These are phyloP conservation scores for Protula sp. DNA, from an alignment of 2,888 invertebrate species.

Conservation along the genomic window DNA sequence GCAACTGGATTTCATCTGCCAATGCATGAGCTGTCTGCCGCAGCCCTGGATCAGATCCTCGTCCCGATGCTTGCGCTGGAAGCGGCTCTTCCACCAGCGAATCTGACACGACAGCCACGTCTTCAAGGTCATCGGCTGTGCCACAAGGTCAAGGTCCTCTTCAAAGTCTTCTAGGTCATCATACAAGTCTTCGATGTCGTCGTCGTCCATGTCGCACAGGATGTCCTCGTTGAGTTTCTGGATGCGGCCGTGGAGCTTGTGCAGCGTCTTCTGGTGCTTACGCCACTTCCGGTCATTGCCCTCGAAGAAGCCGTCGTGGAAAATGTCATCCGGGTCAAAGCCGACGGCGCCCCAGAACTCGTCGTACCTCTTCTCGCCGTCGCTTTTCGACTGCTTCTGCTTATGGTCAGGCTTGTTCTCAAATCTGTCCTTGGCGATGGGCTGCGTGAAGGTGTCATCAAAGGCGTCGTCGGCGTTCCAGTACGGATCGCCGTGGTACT, in stretches of 20 bases:
- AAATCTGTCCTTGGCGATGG: constrained; percentile 1
- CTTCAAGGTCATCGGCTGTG: constrained; percentile 11
- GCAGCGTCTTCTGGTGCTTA: constrained; percentile 19
- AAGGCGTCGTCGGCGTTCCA: background rate
- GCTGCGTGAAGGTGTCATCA: background rate
- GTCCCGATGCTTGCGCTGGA: constrained; percentile 18
- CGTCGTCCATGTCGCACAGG: constrained; percentile 18
- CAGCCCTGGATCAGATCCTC: constrained; percentile 19
- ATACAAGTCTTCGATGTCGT: constrained; percentile 23
- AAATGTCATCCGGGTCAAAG: constrained; percentile 19
- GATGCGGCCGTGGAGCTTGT: constrained; percentile 15
- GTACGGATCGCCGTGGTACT: background rate
- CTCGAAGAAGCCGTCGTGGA: constrained; percentile 21
- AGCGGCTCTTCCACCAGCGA: constrained; percentile 21
- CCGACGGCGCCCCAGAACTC: constrained; percentile 18
- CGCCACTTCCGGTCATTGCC: constrained; percentile 17
- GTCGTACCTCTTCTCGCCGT: constrained; percentile 8
- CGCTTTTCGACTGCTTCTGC: constrained; percentile 10
- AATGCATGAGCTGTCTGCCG: constrained; percentile 18
- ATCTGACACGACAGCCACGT: constrained; percentile 22
- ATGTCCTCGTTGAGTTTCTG: constrained; percentile 18
- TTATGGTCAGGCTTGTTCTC: constrained; percentile 16
- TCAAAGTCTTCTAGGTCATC: constrained; percentile 22
- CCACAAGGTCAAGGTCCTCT: constrained; percentile 18
- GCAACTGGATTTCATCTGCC: constrained; percentile 19